Base-by-base conservation (phyloP, 2,113 vertebrate species). In the Psammodynastes pulverulentus region DNA sequence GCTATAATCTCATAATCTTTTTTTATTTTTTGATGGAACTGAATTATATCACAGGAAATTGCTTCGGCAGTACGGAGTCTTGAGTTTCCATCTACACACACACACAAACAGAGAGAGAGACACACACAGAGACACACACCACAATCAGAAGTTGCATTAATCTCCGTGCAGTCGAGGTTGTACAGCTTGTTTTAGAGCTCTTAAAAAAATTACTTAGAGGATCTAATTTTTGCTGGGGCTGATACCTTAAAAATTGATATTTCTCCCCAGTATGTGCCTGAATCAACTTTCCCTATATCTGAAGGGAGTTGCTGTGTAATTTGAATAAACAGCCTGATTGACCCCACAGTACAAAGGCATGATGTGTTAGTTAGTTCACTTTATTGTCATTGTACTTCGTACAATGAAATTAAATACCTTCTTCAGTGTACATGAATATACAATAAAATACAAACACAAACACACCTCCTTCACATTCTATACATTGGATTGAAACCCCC, bases 61-160 rank as follows among this genome's bases (percentile, higher is more conserved):
- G 90, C 93, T 94, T 95, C 95, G 94, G 95, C 95, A 90, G 94
- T 93, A 92, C 94, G 91, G 92, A 96, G 95, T 95, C 89, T 94
- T 43, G 54, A 92, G 91, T 96, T 96, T 96, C 95, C 92, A 92
- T 96, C 94, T 93, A 93, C 62, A 94, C 91, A 62, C 12, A n/a
- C 13, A 15, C 58, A 5, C 26, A 13, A 3, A 9, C 24, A 26
- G n/a, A n/a, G n/a, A n/a, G n/a, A n/a, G n/a, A n/a, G n/a, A n/a
- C 9, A 10, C 23, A 54, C 53, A 54, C 19, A 54, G 0, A 19
- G 3, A 23, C 19, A 54, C 53, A 23, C 53, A 2, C 6, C 6
- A 29, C 1, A 12, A 29, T 94, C 92, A 95, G 94, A 93, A 96
- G 93, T 94, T 91, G 86, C 0, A 0, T 94, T 94, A 95, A 94